Percentiles rank a stretch among this genome's conserved stretches.
Evolutionary conservation across 1,140 invertebrate species (phyloP).

Genomic region (Rhyzopertha dominica): DNA sequence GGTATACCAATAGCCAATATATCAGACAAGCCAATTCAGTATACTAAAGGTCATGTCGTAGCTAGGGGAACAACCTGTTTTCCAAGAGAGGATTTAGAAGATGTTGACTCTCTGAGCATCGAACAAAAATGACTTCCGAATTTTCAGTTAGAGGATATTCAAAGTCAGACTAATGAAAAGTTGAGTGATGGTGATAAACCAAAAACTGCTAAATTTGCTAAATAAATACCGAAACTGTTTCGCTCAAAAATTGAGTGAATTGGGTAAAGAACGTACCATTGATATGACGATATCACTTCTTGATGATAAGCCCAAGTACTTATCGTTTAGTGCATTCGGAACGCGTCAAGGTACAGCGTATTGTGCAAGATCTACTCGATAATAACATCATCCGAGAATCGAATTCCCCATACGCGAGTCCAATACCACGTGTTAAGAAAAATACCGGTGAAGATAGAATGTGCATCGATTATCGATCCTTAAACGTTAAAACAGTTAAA

Average conservation of each 20-base stretch:
- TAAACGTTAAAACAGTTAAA: slow-evolving; percentile 30
- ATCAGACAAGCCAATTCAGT: neutral
- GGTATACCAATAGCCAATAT: slow-evolving; percentile 10
- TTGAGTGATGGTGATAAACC: no score
- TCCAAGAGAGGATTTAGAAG: no score
- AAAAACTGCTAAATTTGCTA: slow-evolving; percentile 1
- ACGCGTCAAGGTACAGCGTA: slow-evolving; percentile 24
- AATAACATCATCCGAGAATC: no score
- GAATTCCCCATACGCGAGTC: no score
- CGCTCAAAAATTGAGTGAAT: neutral
- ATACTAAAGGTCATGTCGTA: neutral
- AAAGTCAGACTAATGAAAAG: no score
- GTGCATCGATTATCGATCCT: no score
- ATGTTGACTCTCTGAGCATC: no score
- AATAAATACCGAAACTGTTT: slow-evolving; percentile 5
- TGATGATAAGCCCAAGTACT: slow-evolving; percentile 9
- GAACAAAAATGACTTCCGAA: no score
- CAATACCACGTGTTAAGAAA: no score
- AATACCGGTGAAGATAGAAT: no score
- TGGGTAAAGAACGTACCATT: slow-evolving; percentile 8
- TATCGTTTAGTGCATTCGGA: slow-evolving; percentile 15
- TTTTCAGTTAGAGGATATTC: no score
- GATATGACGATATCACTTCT: slow-evolving; percentile 10
- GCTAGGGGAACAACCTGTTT: slow-evolving; percentile 3
- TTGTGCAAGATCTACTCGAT: slow-evolving; percentile 49